Base-by-base conservation (phyloP, 2,888 invertebrate genomes). In the Brachypalpus laphriformis region DNA sequence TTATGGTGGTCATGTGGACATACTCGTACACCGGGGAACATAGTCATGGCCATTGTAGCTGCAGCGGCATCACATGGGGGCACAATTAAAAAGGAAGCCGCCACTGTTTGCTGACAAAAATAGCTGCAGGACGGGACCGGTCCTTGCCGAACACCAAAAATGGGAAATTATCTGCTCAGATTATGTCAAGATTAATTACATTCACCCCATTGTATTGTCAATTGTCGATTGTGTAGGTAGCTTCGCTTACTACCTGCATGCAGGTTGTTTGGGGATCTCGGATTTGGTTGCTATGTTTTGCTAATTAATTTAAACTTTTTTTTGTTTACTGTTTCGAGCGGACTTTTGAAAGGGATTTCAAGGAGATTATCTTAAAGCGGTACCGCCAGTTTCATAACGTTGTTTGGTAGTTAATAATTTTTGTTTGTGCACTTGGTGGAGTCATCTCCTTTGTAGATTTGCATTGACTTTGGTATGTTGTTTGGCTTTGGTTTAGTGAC, bases 121-220 rank as follows among this genome's bases (percentile, higher is more conserved):
- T 76, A 42, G 59, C 57, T 14, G 54, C 34, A 16, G 8, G 22
- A 72, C 5, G 11, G 61, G 49, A 45, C 70, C 56, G 70, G 82
- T 59, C 76, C 63, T 40, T 22, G 65, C 56, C 42, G 82, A 82
- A 82, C 83, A 87, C 88, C 87, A 86, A 87, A 87, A 87, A 87
- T 87, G 88, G 87, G 88, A 90, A 90, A 90, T 90, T 90, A 90
- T 90, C 89, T 90, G 90, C 90, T 90, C 90, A 90, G 90, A 90
- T 90, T 90, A 90, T 90, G 90, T 90, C 90, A 90, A 90, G 90
- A 90, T 90, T 90, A 90, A 90, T 90, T 90, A 90, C 90, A 90
- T 90, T 90, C 90, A 88, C 90, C 89, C 90, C 89, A 90, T 90
- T 90, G 90, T 90, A 89, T 89, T 90, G 90, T 90, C 90, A 90